A percentile compares a stretch with the other conserved stretches of the same genome.
Conservation (phyloP, 2,888 invertebrate species). For the Spicauda simplicius region DNA sequence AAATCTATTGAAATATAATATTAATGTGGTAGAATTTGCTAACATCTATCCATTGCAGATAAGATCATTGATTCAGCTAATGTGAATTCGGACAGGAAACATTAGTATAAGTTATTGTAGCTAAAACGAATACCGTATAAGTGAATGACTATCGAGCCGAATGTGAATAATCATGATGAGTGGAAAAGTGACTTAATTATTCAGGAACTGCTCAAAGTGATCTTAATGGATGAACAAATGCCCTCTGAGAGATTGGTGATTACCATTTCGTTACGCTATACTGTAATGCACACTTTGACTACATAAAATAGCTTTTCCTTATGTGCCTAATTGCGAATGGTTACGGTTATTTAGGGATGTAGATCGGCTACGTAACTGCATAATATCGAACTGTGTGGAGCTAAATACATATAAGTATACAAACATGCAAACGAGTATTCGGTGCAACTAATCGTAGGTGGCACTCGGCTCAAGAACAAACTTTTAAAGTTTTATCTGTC, state of each 20-base stretch:
- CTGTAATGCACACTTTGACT: constrained; percentile 31
- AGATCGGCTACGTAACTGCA: neutral
- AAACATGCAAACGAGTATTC: too few relatives aligned
- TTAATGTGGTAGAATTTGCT: neutral
- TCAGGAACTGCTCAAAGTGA: constrained; percentile 17
- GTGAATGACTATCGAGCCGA: constrained; percentile 13
- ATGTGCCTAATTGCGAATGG: constrained; percentile 1
- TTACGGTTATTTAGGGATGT: neutral
- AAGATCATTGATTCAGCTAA: constrained; percentile 12
- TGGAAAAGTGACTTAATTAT: constrained; percentile 31
- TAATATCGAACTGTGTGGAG: neutral
- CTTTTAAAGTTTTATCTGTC: too few relatives aligned
- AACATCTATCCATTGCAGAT: constrained; percentile 5
- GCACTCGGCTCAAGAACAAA: too few relatives aligned
- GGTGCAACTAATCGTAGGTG: too few relatives aligned
- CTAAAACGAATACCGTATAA: constrained; percentile 23
- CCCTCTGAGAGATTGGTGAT: constrained; percentile 22
- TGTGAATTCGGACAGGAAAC: constrained; percentile 28
- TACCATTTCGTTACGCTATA: constrained; percentile 42
- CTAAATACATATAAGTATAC: too few relatives aligned
- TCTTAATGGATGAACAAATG: constrained; percentile 25
- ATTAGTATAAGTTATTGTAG: constrained; percentile 26
- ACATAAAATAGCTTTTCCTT: constrained; percentile 20
- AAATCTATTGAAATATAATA: constrained; percentile 5
- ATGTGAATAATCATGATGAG: constrained; percentile 27